phyloP scores from a whole-genome alignment of 2,797 vertebrate genomes.

The Pipistrellus nathusii region DNA sequence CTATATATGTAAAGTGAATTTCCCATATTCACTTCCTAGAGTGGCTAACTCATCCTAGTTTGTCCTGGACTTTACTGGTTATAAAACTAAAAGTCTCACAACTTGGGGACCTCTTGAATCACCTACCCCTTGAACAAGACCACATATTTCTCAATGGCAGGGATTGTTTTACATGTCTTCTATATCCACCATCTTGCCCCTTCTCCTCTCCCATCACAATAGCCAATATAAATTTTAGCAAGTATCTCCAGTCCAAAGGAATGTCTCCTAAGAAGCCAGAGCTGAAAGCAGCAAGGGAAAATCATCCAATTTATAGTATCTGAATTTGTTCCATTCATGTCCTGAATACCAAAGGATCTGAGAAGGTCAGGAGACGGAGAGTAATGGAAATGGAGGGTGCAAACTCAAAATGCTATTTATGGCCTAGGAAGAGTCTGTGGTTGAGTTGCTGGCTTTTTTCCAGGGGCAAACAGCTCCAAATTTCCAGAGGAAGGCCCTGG shows the following conservation, averaged over 20 bases:
- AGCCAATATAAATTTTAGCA: background rate
- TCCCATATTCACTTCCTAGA: background rate
- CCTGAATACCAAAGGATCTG: background rate
- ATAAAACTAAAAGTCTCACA: conserved; percentile 5
- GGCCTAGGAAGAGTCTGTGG: conserved; percentile 39
- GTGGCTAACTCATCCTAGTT: background rate
- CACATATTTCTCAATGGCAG: background rate
- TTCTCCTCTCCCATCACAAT: background rate
- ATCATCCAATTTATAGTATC: background rate
- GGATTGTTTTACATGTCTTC: background rate
- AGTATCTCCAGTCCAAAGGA: background rate
- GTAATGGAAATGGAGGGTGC: background rate
- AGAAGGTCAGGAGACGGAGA: background rate
- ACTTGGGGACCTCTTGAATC: background rate
- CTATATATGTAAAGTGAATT: conserved; percentile 9
- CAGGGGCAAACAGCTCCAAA: conserved; percentile 61
- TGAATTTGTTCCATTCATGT: conserved; percentile 13
- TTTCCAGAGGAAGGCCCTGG: conserved; percentile 65
- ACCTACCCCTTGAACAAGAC: background rate
- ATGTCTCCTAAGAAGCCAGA: background rate
- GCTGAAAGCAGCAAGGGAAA: conserved; percentile 12
- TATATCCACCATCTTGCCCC: background rate
- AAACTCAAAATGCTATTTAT: conserved; percentile 53
- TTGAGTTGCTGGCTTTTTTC: conserved; percentile 66
- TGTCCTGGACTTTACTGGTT: background rate